These are phyloP conservation scores for Piprites chloris DNA, from an alignment of 2,113 vertebrate genomes.

Conservation along the genomic window DNA sequence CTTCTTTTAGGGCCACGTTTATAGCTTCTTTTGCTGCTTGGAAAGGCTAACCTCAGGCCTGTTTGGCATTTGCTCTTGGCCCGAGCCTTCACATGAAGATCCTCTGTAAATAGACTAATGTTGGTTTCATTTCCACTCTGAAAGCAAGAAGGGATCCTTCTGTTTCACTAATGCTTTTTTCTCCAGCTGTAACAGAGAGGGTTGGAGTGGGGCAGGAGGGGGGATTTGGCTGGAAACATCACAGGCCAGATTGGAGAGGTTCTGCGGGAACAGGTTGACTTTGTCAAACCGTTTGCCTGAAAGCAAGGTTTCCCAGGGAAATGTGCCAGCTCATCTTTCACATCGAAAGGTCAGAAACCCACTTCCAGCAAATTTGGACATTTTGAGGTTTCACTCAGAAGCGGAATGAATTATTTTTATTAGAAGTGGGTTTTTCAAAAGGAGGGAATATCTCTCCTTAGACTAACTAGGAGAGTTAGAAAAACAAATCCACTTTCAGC, in stretches of 20 bases:
- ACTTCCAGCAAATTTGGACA: constrained; percentile 51
- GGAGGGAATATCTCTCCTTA: background rate
- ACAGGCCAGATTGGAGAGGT: background rate
- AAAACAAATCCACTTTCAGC: background rate
- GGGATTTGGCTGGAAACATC: constrained; percentile 13
- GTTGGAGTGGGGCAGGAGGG: background rate
- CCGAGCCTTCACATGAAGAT: constrained; percentile 23
- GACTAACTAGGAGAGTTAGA: background rate
- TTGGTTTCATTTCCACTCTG: constrained; percentile 51
- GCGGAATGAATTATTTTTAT: constrained; percentile 35
- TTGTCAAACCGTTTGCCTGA: constrained; percentile 38
- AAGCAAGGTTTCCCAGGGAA: constrained; percentile 61
- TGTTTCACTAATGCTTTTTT: constrained; percentile 45
- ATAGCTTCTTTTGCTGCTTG: background rate
- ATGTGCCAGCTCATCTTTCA: constrained; percentile 55
- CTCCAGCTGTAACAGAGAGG: background rate
- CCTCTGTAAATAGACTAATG: constrained; percentile 33
- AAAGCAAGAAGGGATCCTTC: constrained; percentile 49
- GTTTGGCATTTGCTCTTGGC: constrained; percentile 29
- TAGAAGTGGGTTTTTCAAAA: constrained; percentile 48
- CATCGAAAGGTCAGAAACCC: constrained; percentile 46
- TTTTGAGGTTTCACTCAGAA: constrained; percentile 49
- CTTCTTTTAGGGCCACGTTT: background rate
- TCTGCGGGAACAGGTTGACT: constrained; percentile 50
- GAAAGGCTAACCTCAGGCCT: background rate